These are phyloP conservation scores for Alviniconcha strummeri DNA, from an alignment of 2,888 invertebrate species.

Conservation along the genomic window DNA sequence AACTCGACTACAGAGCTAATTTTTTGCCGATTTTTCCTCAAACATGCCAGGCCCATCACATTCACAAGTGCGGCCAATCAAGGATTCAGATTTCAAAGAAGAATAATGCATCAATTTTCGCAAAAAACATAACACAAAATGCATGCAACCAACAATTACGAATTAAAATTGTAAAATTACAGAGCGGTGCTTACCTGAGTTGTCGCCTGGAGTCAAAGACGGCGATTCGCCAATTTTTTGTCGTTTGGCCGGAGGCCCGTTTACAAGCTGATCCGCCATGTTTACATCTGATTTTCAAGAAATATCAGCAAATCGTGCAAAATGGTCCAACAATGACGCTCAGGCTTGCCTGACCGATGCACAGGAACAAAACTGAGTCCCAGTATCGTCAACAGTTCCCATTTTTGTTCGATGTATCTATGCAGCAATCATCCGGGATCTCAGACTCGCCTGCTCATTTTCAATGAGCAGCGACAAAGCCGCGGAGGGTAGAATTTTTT, in stretches of 20 bases:
- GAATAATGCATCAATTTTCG: no score
- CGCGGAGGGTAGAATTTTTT: conserved; percentile 35
- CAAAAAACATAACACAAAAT: no score
- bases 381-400: conserved; percentile 25
- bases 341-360: conserved; percentile 9
- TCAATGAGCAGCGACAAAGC: conserved; percentile 45
- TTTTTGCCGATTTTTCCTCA: no score
- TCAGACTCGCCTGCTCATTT: conserved; percentile 34
- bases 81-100: no score
- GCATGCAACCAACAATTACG: no score
- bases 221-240: conserved; percentile 81
- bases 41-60: no score
- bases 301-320: conserved; percentile 33
- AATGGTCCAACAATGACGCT: conserved; percentile 19
- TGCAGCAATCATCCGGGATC: conserved; percentile 34
- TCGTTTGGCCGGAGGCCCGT: conserved; percentile 98
- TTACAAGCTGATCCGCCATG: conserved; percentile 95
- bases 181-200: conserved; percentile 57
- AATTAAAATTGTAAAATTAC: no score
- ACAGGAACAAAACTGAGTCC: conserved; percentile 20
- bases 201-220: conserved; percentile 59
- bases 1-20: no score
- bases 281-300: conserved; percentile 49
- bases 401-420: conserved; percentile 30
- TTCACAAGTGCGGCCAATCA: no score